phyloP scores from a whole-genome alignment of 2,888 invertebrate species.

The Petrophora chlorosata region DNA sequence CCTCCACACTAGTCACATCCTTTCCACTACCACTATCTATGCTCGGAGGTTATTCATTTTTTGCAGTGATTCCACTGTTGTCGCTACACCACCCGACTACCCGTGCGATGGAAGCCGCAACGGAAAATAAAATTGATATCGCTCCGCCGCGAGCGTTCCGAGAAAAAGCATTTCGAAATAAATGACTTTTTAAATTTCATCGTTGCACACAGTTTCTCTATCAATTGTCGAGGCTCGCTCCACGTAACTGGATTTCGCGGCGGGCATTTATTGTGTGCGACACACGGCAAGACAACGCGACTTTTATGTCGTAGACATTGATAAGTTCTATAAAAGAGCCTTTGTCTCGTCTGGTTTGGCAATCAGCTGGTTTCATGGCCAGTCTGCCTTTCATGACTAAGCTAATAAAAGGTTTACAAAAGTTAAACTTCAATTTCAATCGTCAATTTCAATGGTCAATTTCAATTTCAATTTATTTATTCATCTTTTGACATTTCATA shows the following conservation, averaged over 20 bases:
- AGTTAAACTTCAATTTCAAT: too few species aligned
- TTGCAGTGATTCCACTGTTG: constrained; percentile 45
- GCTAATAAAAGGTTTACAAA: background rate
- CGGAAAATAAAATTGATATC: constrained; percentile 83
- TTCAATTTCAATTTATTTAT: too few species aligned
- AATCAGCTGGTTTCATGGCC: constrained; percentile 44
- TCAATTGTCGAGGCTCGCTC: constrained; percentile 81
- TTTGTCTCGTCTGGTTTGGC: constrained; percentile 48
- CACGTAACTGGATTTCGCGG: constrained; percentile 78
- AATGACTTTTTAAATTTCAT: constrained; percentile 84
- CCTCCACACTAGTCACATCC: constrained; percentile 10
- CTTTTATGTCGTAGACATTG: constrained; percentile 61
- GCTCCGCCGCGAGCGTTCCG: constrained; percentile 75
- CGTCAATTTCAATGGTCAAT: too few species aligned
- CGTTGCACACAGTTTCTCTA: constrained; percentile 84
- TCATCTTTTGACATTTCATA: too few species aligned
- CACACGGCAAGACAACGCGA: constrained; percentile 68
- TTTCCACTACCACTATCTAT: constrained; percentile 16
- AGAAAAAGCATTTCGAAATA: constrained; percentile 83
- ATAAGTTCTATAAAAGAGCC: constrained; percentile 55
- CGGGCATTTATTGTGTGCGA: constrained; percentile 80
- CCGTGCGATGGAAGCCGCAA: constrained; percentile 65
- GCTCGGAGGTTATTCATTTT: constrained; percentile 33
- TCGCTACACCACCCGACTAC: constrained; percentile 42
- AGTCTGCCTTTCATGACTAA: background rate